Percentiles rank a stretch among this genome's conserved stretches.
phyloP scores from a whole-genome alignment of 2,113 vertebrate species.

The Garra rufa region DNA sequence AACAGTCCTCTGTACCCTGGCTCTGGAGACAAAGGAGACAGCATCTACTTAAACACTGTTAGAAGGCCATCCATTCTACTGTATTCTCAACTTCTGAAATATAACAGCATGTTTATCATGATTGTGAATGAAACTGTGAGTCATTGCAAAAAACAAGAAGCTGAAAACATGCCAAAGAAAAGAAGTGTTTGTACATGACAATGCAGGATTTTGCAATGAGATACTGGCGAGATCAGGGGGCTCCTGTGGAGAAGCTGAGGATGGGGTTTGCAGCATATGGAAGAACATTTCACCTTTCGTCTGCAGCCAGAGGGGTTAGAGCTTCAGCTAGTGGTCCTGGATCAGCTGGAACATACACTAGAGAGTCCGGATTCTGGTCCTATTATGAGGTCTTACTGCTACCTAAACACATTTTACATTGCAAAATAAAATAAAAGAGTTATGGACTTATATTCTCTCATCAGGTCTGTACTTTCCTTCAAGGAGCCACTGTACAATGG shows the following conservation, averaged over 20 bases:
- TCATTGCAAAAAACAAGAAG: background rate
- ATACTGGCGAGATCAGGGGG: slow-evolving; percentile 74
- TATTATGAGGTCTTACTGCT: slow-evolving; percentile 78
- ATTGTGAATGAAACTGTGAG: background rate
- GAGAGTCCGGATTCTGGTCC: slow-evolving; percentile 77
- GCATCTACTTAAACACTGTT: slow-evolving; percentile 68
- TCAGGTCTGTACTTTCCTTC: slow-evolving; percentile 77
- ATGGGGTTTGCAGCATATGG: slow-evolving; percentile 79
- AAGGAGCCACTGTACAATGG: slow-evolving; percentile 65
- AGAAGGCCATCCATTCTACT: slow-evolving; percentile 37
- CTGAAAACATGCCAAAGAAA: background rate
- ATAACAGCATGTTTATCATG: background rate
- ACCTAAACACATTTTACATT: background rate
- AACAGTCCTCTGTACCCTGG: slow-evolving; percentile 74
- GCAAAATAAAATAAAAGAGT: background rate
- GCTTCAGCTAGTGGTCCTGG: slow-evolving; percentile 66
- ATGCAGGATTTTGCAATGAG: slow-evolving; percentile 74
- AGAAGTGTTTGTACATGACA: background rate
- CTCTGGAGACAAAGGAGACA: slow-evolving; percentile 45
- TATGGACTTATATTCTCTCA: background rate
- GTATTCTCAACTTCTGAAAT: background rate
- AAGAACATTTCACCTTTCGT: slow-evolving; percentile 68
- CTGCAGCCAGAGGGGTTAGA: slow-evolving; percentile 53
- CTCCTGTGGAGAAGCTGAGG: slow-evolving; percentile 74
- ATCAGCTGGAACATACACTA: slow-evolving; percentile 72